A percentile compares a stretch with the other conserved stretches of the same genome.
These are phyloP conservation scores for Chironex yamaguchii DNA, from an alignment of 30 jellyfish, hydroid and myxozoan species.

Conservation along the genomic window DNA sequence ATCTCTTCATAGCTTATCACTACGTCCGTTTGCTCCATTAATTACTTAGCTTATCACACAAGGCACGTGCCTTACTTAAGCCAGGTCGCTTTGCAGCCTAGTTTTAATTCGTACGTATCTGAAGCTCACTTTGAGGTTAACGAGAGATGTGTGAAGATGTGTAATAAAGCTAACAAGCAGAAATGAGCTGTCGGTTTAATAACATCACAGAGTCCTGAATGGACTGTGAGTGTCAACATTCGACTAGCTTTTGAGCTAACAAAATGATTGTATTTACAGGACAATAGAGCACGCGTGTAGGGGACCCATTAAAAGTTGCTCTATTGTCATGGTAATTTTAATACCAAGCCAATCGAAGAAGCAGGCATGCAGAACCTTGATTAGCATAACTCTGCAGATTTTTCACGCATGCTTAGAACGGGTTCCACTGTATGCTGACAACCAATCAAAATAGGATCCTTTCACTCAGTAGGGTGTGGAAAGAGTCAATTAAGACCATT, in stretches of 20 bases:
- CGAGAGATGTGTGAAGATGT: no score
- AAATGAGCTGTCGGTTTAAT: no score
- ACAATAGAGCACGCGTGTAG: not conserved
- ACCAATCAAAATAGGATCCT: constrained; percentile 49
- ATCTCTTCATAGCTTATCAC: not conserved
- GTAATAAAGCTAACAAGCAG: no score
- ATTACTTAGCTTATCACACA: not conserved
- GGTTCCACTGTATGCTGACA: constrained; percentile 62
- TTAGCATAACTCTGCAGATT: not conserved
- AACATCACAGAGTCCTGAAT: no score
- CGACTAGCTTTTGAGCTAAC: not conserved
- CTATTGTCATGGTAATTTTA: not conserved
- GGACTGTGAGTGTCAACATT: not conserved
- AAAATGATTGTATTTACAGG: not conserved
- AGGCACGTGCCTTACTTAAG: not conserved
- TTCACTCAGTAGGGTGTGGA: constrained; percentile 70
- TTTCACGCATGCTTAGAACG: constrained; percentile 79
- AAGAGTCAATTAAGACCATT: constrained; percentile 67
- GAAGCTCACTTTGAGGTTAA: no score
- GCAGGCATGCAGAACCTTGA: constrained; percentile 1
- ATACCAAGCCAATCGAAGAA: constrained; percentile 1
- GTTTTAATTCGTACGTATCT: no score
- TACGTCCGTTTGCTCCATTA: not conserved
- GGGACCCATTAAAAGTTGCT: not conserved
- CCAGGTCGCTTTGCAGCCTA: not conserved